Percentiles rank a stretch among this genome's conserved stretches.
These are phyloP conservation scores for Gryllus bimaculatus DNA, from an alignment of 1,140 invertebrate species.

Conservation along the genomic window DNA sequence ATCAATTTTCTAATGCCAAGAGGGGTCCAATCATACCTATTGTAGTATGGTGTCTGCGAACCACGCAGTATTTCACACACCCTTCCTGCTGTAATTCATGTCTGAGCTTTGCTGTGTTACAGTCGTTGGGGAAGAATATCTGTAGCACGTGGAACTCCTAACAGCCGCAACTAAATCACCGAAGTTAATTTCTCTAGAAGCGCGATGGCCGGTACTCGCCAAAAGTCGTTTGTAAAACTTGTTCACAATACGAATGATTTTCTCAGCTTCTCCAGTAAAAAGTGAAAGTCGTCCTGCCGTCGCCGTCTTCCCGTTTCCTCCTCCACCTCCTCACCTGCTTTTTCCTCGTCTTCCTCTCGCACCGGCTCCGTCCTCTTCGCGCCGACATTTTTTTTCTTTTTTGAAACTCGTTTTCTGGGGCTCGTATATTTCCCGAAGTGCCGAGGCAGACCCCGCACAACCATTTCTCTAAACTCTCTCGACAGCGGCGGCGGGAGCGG, in stretches of 20 bases:
- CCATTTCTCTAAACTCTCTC: not conserved
- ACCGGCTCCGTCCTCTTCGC: too few species aligned
- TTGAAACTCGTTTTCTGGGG: not conserved
- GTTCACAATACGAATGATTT: not conserved
- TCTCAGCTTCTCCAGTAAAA: not conserved
- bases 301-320: not conserved
- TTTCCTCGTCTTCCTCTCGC: not conserved
- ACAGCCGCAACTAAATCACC: not conserved
- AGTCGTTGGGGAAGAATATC: too few species aligned
- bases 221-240: constrained; percentile 2
- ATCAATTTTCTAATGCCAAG: too few species aligned
- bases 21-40: too few species aligned
- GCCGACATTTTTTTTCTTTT: not conserved
- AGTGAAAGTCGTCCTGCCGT: not conserved
- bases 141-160: too few species aligned
- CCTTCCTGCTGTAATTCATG: too few species aligned
- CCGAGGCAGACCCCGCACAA: not conserved
- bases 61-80: too few species aligned
- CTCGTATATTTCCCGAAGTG: not conserved
- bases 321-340: not conserved
- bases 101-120: too few species aligned
- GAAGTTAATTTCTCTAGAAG: not conserved
- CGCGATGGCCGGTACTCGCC: not conserved
- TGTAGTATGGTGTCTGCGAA: too few species aligned
- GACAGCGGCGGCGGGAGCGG: not conserved